phyloP scores from a whole-genome alignment of 2,888 invertebrate species.

The Apamea crenata region DNA sequence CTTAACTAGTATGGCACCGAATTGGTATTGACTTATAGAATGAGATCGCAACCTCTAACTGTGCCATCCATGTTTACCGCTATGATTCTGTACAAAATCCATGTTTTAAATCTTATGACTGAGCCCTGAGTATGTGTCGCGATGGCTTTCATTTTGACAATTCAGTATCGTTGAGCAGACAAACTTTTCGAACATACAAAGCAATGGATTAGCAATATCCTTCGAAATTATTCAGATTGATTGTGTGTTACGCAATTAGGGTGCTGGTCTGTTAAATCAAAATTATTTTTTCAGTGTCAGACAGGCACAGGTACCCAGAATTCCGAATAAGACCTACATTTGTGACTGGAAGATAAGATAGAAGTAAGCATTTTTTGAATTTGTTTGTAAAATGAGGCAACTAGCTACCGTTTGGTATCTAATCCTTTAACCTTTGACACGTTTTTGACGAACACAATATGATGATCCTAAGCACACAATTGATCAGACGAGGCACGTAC shows the following conservation, averaged over 20 bases:
- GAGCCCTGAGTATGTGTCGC: no score
- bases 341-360: slow-evolving; percentile 33
- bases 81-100: not conserved
- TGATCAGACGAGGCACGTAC: slow-evolving; percentile 73
- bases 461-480: slow-evolving; percentile 49
- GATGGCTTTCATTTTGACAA: not conserved
- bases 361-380: slow-evolving; percentile 35
- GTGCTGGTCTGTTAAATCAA: not conserved
- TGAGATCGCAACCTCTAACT: slow-evolving; percentile 23
- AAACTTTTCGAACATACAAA: no score
- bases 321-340: slow-evolving; percentile 35
- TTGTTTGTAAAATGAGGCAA: slow-evolving; percentile 14
- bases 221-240: not conserved
- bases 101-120: not conserved
- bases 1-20: not conserved
- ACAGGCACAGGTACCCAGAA: not conserved
- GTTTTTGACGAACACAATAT: slow-evolving; percentile 31
- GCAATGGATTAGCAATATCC: not conserved
- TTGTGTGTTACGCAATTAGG: not conserved
- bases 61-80: not conserved
- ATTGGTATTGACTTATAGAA: slow-evolving; percentile 43
- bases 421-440: slow-evolving; percentile 16
- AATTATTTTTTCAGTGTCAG: slow-evolving; percentile 1
- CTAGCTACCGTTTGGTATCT: slow-evolving; percentile 4
- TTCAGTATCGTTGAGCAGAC: not conserved